These are phyloP conservation scores for Oeneis ivallda DNA, from an alignment of 2,888 invertebrate species.

Conservation along the genomic window DNA sequence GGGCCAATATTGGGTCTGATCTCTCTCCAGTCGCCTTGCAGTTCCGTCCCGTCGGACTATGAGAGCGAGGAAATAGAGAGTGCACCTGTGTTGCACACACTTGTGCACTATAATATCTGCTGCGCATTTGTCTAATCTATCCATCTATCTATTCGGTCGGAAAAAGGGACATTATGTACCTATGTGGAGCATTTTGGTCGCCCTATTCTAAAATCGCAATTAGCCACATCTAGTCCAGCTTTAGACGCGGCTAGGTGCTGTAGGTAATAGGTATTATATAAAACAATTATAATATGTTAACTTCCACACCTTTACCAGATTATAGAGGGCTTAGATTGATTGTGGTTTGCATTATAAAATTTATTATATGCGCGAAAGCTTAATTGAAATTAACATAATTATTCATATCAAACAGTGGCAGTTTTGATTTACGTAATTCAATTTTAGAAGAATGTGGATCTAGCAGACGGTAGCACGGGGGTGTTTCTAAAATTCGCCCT, in stretches of 20 bases:
- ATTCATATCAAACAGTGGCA: conserved; percentile 25
- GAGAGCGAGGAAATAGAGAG: too few relatives aligned
- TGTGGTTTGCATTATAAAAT: conserved; percentile 24
- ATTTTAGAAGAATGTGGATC: conserved; percentile 8
- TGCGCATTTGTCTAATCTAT: too few relatives aligned
- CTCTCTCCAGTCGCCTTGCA: too few relatives aligned
- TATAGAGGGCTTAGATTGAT: conserved; percentile 23
- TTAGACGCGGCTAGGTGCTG: conserved; percentile 19
- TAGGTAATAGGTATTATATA: too few relatives aligned
- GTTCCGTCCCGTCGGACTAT: too few relatives aligned
- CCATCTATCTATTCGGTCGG: too few relatives aligned
- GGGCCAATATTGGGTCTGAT: too few relatives aligned
- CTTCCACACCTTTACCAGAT: conserved; percentile 25
- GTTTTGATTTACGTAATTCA: conserved; percentile 15
- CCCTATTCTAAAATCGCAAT: conserved; percentile 54
- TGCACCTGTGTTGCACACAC: too few relatives aligned
- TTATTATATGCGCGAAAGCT: conserved; percentile 17
- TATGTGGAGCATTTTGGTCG: conserved; percentile 51
- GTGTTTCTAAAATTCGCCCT: too few relatives aligned
- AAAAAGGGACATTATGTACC: too few relatives aligned
- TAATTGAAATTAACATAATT: conserved; percentile 15
- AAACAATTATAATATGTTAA: conserved; percentile 34
- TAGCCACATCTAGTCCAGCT: conserved; percentile 49
- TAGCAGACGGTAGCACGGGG: too few relatives aligned
- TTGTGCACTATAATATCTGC: too few relatives aligned